Base-by-base conservation (phyloP, 2,113 vertebrate genomes). In the Petromus typicus region DNA sequence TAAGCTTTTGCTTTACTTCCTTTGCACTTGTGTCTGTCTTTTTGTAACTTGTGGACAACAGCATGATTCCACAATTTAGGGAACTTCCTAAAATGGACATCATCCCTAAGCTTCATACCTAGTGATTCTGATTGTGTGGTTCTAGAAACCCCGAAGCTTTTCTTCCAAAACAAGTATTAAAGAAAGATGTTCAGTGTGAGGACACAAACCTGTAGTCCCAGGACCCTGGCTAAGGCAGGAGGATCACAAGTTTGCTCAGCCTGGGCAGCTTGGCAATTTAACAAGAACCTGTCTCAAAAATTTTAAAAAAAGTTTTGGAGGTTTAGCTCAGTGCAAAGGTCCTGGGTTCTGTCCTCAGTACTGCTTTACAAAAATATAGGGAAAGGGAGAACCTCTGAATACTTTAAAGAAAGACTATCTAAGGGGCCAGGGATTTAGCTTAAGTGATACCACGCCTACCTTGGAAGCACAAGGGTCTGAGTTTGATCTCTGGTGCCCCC, bases 11-110 rank as follows among this genome's bases (percentile, higher is more conserved):
- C 63, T 82, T 96, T 69, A 43, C 5, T 22, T 83, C 14, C 34
- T 86, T 81, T 27, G 18, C 78, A 57, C 59, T 86, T 85, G 34
- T 5, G 56, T 91, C 34, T 22, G 1, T 82, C 27, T 87, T 43
- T 95, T 94, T 93, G 69, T 89, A 67, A 80, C 18, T n/a, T n/a
- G n/a, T n/a, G n/a, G n/a, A 66, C 92, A 30, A 61, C 17, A 51
- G n/a, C 0, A 2, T 25, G 11, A 63, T 67, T 73, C 5, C 0
- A 45, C 67, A 71, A 13, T 48, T 71, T 18, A 12, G 43, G 57
- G 2, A 6, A 45, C 25, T 66, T 61, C 14, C 51, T 79, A 59
- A n/a, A 51, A 27, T 5, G 63, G 37, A 27, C 73, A 27, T 63
- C 30, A 78, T n/a, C 37, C 11, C 75, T 84, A 54, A 94, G 54